These are phyloP conservation scores for Montipora capitata DNA, from an alignment of 92 coral and sea anemone genomes.

Conservation along the genomic window DNA sequence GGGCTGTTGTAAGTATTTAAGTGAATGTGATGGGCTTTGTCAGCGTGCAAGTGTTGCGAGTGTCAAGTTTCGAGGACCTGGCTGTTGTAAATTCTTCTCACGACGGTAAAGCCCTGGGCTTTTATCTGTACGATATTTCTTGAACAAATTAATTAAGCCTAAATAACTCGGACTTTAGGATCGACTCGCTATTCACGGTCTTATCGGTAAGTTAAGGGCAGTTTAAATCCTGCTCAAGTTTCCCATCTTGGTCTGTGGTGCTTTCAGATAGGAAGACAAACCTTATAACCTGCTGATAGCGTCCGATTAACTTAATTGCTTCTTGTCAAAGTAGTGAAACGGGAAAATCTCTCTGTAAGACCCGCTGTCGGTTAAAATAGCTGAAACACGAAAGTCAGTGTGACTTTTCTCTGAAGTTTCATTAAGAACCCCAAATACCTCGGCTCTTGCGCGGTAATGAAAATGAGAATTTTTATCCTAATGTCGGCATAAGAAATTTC, in stretches of 20 bases:
- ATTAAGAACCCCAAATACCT: background rate
- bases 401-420: slow-evolving; percentile 15
- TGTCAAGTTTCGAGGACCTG: slow-evolving; percentile 91
- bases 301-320: slow-evolving; percentile 59
- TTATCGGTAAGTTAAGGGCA: slow-evolving; percentile 69
- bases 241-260: slow-evolving; percentile 63
- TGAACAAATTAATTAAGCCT: slow-evolving; percentile 80
- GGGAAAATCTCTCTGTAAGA: slow-evolving; percentile 6
- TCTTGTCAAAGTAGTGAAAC: slow-evolving; percentile 45
- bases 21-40: slow-evolving; percentile 94
- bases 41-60: slow-evolving; percentile 85
- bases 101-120: slow-evolving; percentile 75
- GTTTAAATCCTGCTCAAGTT: slow-evolving; percentile 76
- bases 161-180: slow-evolving; percentile 63
- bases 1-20: slow-evolving; percentile 94
- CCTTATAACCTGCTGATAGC: slow-evolving; percentile 53
- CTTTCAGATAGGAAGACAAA: slow-evolving; percentile 46
- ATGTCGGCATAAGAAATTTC: background rate
- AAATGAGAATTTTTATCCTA: slow-evolving; percentile 45
- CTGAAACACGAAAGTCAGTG: background rate
- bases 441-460: slow-evolving; percentile 18
- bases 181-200: slow-evolving; percentile 34
- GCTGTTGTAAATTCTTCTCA: slow-evolving; percentile 76
- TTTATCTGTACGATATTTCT: slow-evolving; percentile 73
- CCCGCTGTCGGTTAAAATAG: slow-evolving; percentile 10